Percentiles rank a stretch among this genome's conserved stretches.
phyloP scores from a whole-genome alignment of 2,113 vertebrate species.

The Carassius carassius region DNA sequence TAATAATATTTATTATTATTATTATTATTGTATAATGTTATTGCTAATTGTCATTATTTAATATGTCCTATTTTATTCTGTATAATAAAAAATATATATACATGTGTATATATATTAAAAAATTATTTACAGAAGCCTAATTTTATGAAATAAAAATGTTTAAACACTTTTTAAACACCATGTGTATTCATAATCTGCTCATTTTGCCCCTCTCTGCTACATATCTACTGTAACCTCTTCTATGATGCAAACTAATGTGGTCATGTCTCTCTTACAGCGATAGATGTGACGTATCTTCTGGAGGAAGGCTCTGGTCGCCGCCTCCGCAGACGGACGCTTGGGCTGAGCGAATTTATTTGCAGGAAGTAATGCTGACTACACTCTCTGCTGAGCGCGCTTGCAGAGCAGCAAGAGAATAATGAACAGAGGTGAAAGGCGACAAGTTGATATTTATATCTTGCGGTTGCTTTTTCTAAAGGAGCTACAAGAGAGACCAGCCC shows the following conservation, averaged over 20 bases:
- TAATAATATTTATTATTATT: too few relatives aligned
- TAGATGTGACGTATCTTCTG: slow-evolving; percentile 96
- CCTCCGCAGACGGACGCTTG: slow-evolving; percentile 87
- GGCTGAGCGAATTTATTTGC: slow-evolving; percentile 85
- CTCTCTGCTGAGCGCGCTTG: slow-evolving; percentile 60
- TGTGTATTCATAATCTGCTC: not conserved
- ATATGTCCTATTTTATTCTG: not conserved
- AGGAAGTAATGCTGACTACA: slow-evolving; percentile 80
- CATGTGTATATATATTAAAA: too few relatives aligned
- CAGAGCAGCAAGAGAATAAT: slow-evolving; percentile 35
- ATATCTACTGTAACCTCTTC: not conserved
- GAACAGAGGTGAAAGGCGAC: slow-evolving; percentile 51
- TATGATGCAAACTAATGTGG: slow-evolving; percentile 12
- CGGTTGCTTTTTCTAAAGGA: slow-evolving; percentile 31
- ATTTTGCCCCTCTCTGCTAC: not conserved
- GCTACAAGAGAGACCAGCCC: slow-evolving; percentile 18
- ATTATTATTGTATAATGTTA: not conserved
- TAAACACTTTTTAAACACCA: not conserved
- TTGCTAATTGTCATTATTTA: not conserved
- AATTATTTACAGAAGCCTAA: not conserved
- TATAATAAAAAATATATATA: not conserved
- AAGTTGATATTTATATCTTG: slow-evolving; percentile 8
- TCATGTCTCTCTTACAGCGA: slow-evolving; percentile 77
- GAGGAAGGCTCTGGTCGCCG: slow-evolving; percentile 93
- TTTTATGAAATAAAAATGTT: too few relatives aligned